These are phyloP conservation scores for Acanthopleura granulata DNA, from an alignment of 2,888 invertebrate genomes.

Conservation along the genomic window DNA sequence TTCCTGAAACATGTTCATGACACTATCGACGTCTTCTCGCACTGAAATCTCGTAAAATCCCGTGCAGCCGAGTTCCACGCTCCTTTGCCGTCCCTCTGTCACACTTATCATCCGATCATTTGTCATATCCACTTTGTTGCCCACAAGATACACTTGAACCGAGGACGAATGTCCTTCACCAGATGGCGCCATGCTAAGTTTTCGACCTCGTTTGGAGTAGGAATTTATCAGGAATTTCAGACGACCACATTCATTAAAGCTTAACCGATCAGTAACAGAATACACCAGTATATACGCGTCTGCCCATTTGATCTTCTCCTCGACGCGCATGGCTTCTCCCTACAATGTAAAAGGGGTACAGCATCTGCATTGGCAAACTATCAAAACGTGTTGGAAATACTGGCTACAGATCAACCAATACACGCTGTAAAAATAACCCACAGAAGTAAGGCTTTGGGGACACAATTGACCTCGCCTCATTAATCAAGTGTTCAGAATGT, in stretches of 20 bases:
- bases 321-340: constrained; percentile 71
- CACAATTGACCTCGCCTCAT: too few relatives aligned
- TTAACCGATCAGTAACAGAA: constrained; percentile 89
- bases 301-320: constrained; percentile 88
- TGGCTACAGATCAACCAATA: too few relatives aligned
- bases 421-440: too few relatives aligned
- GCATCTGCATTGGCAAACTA: neutral
- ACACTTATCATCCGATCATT: constrained; percentile 81
- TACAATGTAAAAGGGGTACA: constrained; percentile 24
- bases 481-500: too few relatives aligned
- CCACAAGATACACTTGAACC: constrained; percentile 84
- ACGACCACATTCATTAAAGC: constrained; percentile 73
- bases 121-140: constrained; percentile 83
- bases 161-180: constrained; percentile 21
- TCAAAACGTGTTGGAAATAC: neutral
- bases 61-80: constrained; percentile 68
- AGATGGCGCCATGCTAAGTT: constrained; percentile 22
- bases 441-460: too few relatives aligned
- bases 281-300: constrained; percentile 90
- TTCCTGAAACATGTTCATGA: constrained; percentile 75
- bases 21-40: constrained; percentile 86
- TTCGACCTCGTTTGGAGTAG: constrained; percentile 50
- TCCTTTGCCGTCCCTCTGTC: constrained; percentile 43
- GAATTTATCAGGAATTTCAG: constrained; percentile 61
- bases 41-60: constrained; percentile 87